Percentiles rank a stretch among this genome's conserved stretches.
Evolutionary conservation across 2,888 invertebrate genomes (phyloP).

Genomic region (Malthinus seriepunctatus): DNA sequence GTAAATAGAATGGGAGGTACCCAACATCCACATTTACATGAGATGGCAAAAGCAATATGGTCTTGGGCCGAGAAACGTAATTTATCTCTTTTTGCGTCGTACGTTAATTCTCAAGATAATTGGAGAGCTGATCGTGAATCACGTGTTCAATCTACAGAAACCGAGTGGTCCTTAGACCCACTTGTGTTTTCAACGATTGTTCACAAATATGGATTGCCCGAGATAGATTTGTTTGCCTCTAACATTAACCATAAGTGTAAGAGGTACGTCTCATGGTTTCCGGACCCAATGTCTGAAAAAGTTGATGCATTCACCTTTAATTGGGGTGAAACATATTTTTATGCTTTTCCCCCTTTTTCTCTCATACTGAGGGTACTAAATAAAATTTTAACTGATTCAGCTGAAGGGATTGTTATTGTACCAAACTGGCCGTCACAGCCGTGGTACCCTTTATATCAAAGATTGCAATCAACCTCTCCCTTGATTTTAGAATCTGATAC

Average conservation of each 20-base stretch:
- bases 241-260: slow-evolving; percentile 11
- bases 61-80: no score
- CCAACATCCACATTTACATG: no score
- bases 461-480: no score
- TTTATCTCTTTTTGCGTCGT: slow-evolving; percentile 9
- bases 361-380: slow-evolving; percentile 35
- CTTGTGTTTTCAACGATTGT: neutral
- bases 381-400: slow-evolving; percentile 40
- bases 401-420: slow-evolving; percentile 40
- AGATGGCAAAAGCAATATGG: no score
- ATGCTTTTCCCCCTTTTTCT: slow-evolving; percentile 41
- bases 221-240: slow-evolving; percentile 9
- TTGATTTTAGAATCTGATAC: no score
- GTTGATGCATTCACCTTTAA: slow-evolving; percentile 19
- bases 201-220: neutral
- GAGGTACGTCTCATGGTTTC: slow-evolving; percentile 10
- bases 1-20: no score
- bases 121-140: slow-evolving; percentile 17
- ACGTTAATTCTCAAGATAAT: slow-evolving; percentile 17
- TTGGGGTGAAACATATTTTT: slow-evolving; percentile 17
- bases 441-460: no score
- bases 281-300: slow-evolving; percentile 10
- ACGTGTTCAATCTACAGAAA: neutral
- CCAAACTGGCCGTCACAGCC: no score
- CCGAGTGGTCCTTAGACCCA: neutral